Conservation (phyloP, 2,113 vertebrate species). For the Brachirus orientalis region DNA sequence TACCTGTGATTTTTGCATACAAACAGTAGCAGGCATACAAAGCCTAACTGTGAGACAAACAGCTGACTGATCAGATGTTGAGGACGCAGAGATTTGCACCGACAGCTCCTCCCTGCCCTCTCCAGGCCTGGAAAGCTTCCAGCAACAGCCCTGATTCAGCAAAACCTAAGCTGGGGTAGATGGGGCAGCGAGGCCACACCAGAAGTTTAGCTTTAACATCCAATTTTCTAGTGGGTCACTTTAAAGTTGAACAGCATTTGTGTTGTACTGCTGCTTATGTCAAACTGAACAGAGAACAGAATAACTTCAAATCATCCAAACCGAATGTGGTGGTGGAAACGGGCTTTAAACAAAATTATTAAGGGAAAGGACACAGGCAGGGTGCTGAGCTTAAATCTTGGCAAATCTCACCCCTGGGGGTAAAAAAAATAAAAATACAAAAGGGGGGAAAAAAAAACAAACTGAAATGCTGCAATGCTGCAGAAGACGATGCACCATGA, state of each 20-base stretch:
- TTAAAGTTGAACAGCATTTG: background rate
- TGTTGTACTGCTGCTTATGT: background rate
- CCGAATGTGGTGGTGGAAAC: background rate
- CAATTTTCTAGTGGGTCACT: slow-evolving; percentile 4
- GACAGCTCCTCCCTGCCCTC: slow-evolving; percentile 80
- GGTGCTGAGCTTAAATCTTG: slow-evolving; percentile 45
- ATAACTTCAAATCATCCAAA: background rate
- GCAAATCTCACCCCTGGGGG: slow-evolving; percentile 40
- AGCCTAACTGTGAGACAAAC: slow-evolving; percentile 61
- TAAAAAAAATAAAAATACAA: too few species aligned
- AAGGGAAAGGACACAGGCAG: slow-evolving; percentile 3
- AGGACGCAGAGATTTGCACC: slow-evolving; percentile 81
- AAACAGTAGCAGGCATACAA: slow-evolving; percentile 37
- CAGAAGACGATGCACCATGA: slow-evolving; percentile 74
- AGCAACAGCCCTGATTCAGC: slow-evolving; percentile 89
- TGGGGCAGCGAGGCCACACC: slow-evolving; percentile 71
- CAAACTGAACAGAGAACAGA: background rate
- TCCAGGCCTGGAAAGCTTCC: slow-evolving; percentile 88
- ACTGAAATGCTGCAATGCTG: slow-evolving; percentile 67
- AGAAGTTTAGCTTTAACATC: slow-evolving; percentile 73
- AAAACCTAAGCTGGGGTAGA: slow-evolving; percentile 76
- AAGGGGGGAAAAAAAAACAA: too few species aligned
- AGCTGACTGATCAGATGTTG: slow-evolving; percentile 81
- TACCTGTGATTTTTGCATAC: background rate
- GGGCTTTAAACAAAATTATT: slow-evolving; percentile 8